Percentiles rank a stretch among this genome's conserved stretches.
Conservation (phyloP, 2,797 vertebrate species). For the Danio choprae region DNA sequence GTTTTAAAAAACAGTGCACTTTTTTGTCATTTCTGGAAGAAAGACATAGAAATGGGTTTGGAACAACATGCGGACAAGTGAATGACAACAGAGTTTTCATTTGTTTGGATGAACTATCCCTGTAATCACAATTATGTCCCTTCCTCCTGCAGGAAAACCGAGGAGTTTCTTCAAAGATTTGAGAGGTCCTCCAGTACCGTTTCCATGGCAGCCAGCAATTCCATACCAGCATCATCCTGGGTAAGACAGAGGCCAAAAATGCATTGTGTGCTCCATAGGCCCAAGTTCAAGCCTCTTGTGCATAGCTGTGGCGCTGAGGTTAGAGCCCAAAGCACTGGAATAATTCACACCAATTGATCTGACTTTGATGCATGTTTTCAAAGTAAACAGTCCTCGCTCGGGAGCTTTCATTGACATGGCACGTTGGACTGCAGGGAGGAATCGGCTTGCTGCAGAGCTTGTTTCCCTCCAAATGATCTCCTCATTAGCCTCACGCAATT, state of each 20-base stretch:
- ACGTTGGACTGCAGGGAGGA: slow-evolving; percentile 28
- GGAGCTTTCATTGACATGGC: slow-evolving; percentile 59
- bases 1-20: not conserved
- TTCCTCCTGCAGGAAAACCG: slow-evolving; percentile 63
- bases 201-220: slow-evolving; percentile 55
- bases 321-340: slow-evolving; percentile 57
- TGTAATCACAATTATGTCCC: slow-evolving; percentile 18
- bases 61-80: not conserved
- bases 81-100: not conserved
- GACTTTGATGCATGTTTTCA: slow-evolving; percentile 73
- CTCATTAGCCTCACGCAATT: slow-evolving; percentile 60
- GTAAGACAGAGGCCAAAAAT: slow-evolving; percentile 69
- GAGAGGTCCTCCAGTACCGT: slow-evolving; percentile 51
- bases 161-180: slow-evolving; percentile 67
- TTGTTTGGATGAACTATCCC: slow-evolving; percentile 17
- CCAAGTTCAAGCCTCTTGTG: slow-evolving; percentile 59
- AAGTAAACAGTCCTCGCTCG: slow-evolving; percentile 65
- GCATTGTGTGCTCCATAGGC: slow-evolving; percentile 49
- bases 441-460: slow-evolving; percentile 29
- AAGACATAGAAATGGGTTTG: slow-evolving; percentile 1
- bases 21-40: slow-evolving; percentile 1
- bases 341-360: slow-evolving; percentile 67
- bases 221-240: slow-evolving; percentile 64
- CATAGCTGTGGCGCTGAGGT: slow-evolving; percentile 67
- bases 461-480: slow-evolving; percentile 60